Conservation (phyloP, 1,140 invertebrate species). For the Drosophila chauvacae region DNA sequence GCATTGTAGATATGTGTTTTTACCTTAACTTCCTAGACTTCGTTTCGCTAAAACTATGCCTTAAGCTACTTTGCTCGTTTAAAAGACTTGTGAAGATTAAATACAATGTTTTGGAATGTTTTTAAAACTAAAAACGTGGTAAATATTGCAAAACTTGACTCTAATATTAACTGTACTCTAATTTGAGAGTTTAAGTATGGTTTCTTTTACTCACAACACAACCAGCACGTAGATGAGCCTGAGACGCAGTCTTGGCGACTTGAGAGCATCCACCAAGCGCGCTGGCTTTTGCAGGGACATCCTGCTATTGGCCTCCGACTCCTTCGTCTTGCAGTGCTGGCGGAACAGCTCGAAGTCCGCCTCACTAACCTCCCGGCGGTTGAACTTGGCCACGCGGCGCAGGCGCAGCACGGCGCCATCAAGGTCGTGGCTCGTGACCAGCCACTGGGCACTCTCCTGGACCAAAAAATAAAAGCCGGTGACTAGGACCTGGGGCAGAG, state of each 20-base stretch:
- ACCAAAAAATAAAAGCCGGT: constrained; percentile 85
- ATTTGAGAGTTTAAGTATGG: too few species aligned
- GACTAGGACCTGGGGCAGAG: constrained; percentile 85
- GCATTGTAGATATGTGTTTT: too few species aligned
- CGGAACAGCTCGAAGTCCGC: constrained; percentile 84
- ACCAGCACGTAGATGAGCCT: constrained; percentile 40
- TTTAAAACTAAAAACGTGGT: background rate
- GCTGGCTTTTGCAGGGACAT: constrained; percentile 62
- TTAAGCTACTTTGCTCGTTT: background rate
- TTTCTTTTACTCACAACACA: constrained; percentile 51
- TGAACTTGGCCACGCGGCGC: constrained; percentile 86
- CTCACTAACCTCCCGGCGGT: constrained; percentile 84
- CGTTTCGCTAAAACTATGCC: background rate
- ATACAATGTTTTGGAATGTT: background rate
- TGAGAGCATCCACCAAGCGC: constrained; percentile 50
- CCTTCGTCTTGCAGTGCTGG: constrained; percentile 46
- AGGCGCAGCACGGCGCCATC: constrained; percentile 86
- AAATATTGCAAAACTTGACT: too few species aligned
- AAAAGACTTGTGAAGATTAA: background rate
- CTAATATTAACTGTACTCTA: too few species aligned
- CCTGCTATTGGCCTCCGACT: constrained; percentile 7
- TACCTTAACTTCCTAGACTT: too few species aligned
- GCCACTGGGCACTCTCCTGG: constrained; percentile 85
- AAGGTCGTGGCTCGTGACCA: constrained; percentile 85
- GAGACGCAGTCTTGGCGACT: constrained; percentile 45